Percentiles rank a stretch among this genome's conserved stretches.
These are phyloP conservation scores for Noturus placidus DNA, from an alignment of 2,113 vertebrate species.

Conservation along the genomic window DNA sequence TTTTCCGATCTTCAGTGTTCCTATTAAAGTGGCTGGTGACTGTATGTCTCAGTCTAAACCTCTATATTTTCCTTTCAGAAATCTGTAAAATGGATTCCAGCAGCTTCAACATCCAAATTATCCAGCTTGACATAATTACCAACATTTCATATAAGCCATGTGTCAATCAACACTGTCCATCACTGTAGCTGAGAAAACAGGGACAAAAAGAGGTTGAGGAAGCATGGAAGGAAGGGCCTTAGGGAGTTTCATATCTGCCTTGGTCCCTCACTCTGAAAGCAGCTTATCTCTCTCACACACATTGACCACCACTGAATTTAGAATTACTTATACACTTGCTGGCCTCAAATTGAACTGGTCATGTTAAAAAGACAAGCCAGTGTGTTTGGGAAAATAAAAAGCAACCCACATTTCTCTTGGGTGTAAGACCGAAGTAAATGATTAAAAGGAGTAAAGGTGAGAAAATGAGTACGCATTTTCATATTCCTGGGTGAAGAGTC, in stretches of 20 bases:
- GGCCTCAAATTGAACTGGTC: conserved; percentile 44
- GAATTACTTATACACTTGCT: background rate
- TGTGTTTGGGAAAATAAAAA: conserved; percentile 12
- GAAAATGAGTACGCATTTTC: background rate
- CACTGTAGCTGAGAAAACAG: background rate
- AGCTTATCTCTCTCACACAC: conserved; percentile 49
- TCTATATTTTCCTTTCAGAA: background rate
- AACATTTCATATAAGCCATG: background rate
- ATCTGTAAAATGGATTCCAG: background rate
- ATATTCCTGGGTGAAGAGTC: background rate
- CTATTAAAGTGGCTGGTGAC: background rate
- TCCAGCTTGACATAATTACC: background rate
- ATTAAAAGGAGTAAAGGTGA: background rate
- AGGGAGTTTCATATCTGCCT: conserved; percentile 36
- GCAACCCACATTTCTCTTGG: background rate
- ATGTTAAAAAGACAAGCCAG: background rate
- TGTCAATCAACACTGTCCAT: background rate
- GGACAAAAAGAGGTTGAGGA: background rate
- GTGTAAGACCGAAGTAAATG: background rate
- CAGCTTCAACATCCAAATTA: background rate
- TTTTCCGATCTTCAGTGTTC: background rate
- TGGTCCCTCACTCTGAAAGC: background rate
- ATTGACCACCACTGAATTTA: conserved; percentile 37
- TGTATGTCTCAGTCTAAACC: background rate
- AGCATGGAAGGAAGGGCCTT: conserved; percentile 5